Evolutionary conservation across 37 sponge, comb jelly and placozoan genomes (phyloP).

Genomic region (Eunapius fragilis): DNA sequence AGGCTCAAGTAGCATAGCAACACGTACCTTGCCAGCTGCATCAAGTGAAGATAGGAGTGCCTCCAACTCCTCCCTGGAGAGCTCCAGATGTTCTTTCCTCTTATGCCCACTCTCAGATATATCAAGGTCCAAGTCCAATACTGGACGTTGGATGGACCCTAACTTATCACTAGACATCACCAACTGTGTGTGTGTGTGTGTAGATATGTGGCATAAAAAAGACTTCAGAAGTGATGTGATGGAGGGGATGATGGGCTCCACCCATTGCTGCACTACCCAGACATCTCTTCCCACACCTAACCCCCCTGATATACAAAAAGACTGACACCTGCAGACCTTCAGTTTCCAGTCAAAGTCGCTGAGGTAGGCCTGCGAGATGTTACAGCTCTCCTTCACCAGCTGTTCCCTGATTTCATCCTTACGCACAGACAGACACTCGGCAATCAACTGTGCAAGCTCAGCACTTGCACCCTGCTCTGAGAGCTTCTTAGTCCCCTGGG

Average conservation of each 20-base stretch:
- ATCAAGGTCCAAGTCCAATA: constrained; percentile 57
- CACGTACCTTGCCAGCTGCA: constrained; percentile 70
- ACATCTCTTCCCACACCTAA: not conserved
- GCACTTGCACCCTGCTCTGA: constrained; percentile 9
- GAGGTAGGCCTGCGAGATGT: constrained; percentile 47
- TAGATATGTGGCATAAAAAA: no score
- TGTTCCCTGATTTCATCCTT: constrained; percentile 53
- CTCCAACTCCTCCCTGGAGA: constrained; percentile 62
- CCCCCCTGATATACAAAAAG: not conserved
- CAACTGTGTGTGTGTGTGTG: constrained; percentile 53
- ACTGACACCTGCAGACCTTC: constrained; percentile 31
- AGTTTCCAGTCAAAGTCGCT: constrained; percentile 74
- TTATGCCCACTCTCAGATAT: constrained; percentile 39
- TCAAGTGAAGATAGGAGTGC: constrained; percentile 65
- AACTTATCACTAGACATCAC: constrained; percentile 79
- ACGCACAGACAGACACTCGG: constrained; percentile 62
- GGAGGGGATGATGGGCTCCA: no score
- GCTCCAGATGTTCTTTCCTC: constrained; percentile 42
- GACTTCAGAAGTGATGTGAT: no score
- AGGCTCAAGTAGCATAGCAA: not conserved
- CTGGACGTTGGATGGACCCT: constrained; percentile 63
- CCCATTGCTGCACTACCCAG: no score
- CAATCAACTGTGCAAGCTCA: constrained; percentile 30
- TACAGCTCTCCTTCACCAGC: constrained; percentile 34
- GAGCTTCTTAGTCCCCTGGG: constrained; percentile 36